A percentile compares a stretch with the other conserved stretches of the same genome.
phyloP scores from a whole-genome alignment of 2,113 vertebrate genomes.

The Perognathus longimembris region DNA sequence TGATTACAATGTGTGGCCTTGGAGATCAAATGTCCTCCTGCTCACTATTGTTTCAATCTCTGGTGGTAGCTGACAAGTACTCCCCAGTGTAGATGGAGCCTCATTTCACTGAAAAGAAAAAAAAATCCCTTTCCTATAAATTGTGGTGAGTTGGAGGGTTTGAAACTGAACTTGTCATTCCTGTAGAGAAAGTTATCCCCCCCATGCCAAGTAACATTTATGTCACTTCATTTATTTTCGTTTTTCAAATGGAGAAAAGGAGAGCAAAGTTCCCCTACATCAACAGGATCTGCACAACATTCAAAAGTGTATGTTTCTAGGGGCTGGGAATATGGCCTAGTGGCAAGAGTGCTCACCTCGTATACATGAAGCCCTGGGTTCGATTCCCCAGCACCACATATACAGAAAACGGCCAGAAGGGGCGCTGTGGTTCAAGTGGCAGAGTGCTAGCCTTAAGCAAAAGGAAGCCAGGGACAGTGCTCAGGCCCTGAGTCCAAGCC shows the following conservation, averaged over 20 bases:
- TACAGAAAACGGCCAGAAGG: too few species aligned
- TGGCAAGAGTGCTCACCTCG: too few species aligned
- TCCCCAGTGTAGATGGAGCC: neutral
- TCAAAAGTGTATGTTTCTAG: neutral
- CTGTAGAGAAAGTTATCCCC: neutral
- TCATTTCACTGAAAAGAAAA: neutral
- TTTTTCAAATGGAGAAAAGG: conserved; percentile 47
- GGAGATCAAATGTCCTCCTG: neutral
- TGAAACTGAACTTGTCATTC: neutral
- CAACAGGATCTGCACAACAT: neutral
- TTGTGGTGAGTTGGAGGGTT: neutral
- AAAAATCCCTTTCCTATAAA: neutral
- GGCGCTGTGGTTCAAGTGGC: too few species aligned
- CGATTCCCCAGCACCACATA: too few species aligned
- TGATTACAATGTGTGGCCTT: neutral
- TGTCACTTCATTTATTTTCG: conserved; percentile 10
- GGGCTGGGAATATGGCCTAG: too few species aligned
- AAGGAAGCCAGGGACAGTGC: too few species aligned
- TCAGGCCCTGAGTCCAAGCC: too few species aligned
- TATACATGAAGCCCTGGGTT: too few species aligned
- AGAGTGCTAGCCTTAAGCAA: too few species aligned
- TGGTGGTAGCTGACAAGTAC: neutral
- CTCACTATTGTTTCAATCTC: neutral
- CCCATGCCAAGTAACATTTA: neutral
- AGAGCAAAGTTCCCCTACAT: neutral